Percentiles rank a stretch among this genome's conserved stretches.
phyloP scores from a whole-genome alignment of 2,888 invertebrate species.

The Bhutanitis thaidina region DNA sequence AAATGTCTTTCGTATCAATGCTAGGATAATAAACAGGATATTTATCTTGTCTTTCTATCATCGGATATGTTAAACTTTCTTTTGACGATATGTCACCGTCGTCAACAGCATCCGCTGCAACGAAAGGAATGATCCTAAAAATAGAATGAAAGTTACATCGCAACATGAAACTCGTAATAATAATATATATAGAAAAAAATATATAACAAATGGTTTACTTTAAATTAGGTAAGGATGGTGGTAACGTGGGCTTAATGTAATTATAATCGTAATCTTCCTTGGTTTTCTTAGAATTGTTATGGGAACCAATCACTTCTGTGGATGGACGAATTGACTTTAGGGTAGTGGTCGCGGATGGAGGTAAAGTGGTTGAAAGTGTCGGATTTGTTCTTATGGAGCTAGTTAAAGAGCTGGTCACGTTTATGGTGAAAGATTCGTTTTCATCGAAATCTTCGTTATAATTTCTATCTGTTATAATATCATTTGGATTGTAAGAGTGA shows the following conservation, averaged over 20 bases:
- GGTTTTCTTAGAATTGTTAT: constrained; percentile 76
- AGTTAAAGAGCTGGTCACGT: constrained; percentile 78
- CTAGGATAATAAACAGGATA: constrained; percentile 65
- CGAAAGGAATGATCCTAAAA: constrained; percentile 90
- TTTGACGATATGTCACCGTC: constrained; percentile 71
- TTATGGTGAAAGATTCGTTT: constrained; percentile 76
- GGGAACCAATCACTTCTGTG: constrained; percentile 42
- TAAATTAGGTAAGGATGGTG: constrained; percentile 90
- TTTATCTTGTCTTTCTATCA: constrained; percentile 59
- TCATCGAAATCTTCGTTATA: constrained; percentile 59
- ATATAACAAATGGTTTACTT: constrained; percentile 63
- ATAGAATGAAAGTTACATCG: constrained; percentile 24
- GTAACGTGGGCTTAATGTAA: constrained; percentile 85
- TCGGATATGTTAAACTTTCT: constrained; percentile 49
- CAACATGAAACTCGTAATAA: neutral
- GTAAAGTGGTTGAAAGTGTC: constrained; percentile 37
- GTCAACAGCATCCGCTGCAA: constrained; percentile 90
- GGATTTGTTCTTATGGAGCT: constrained; percentile 72
- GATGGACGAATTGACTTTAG: constrained; percentile 38
- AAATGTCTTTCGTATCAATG: constrained; percentile 38
- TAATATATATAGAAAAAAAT: neutral
- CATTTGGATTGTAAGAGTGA: constrained; percentile 55
- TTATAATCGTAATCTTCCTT: constrained; percentile 84
- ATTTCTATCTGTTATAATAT: constrained; percentile 63
- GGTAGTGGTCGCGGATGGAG: constrained; percentile 26